A percentile compares a stretch with the other conserved stretches of the same genome.
Conservation (phyloP, 2,113 vertebrate species). For the Dunckerocampus dactyliophorus region DNA sequence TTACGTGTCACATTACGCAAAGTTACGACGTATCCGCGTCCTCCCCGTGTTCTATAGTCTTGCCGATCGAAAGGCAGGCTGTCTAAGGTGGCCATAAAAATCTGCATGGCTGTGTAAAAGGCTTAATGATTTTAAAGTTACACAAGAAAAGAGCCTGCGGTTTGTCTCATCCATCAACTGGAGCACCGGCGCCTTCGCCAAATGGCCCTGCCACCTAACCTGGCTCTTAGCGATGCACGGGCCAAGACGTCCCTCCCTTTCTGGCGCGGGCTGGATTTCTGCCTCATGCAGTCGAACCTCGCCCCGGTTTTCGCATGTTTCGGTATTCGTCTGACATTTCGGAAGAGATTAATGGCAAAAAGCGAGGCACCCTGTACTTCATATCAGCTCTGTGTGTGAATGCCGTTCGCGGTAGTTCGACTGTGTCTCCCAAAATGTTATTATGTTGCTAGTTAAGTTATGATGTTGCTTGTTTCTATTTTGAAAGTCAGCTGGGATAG, state of each 20-base stretch:
- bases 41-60: constrained; percentile 14
- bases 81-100: constrained; percentile 68
- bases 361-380: too few species aligned
- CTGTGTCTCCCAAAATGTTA: too few species aligned
- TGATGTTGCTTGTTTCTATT: too few species aligned
- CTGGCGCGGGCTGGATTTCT: constrained; percentile 5
- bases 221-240: constrained; percentile 30
- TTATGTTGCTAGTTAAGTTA: too few species aligned
- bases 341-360: too few species aligned
- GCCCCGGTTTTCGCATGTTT: too few species aligned
- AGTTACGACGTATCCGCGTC: constrained; percentile 7
- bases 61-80: constrained; percentile 42
- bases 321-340: too few species aligned
- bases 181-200: constrained; percentile 59
- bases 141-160: constrained; percentile 67
- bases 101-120: constrained; percentile 68
- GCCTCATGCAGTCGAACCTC: constrained; percentile 21
- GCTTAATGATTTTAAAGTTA: constrained; percentile 80
- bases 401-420: too few species aligned
- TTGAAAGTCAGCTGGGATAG: too few species aligned
- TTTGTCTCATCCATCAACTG: constrained; percentile 73
- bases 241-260: constrained; percentile 20
- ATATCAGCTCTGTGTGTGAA: too few species aligned
- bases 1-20: constrained; percentile 10
- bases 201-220: constrained; percentile 71